phyloP scores from a whole-genome alignment of 2,888 invertebrate genomes.

The Tiliacea aurago region DNA sequence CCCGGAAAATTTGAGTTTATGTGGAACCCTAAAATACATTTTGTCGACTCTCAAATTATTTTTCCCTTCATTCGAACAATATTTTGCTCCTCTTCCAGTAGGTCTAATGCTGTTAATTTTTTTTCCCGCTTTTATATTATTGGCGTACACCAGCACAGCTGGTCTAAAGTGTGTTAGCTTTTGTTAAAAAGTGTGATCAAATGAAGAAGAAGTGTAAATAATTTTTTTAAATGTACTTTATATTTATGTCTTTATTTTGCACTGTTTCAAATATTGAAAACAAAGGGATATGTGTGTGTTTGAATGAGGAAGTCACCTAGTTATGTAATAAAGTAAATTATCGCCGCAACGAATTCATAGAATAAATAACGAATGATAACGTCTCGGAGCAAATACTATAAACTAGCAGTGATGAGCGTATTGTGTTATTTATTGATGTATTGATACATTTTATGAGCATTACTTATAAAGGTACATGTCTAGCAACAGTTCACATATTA shows the following conservation, averaged over 20 bases:
- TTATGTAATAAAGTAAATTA: not conserved
- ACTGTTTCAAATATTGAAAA: not conserved
- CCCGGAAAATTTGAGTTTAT: no score
- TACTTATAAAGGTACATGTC: not conserved
- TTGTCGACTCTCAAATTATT: no score
- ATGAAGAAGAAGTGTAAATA: no score
- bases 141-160: no score
- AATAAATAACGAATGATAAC: conserved; percentile 11
- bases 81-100: no score
- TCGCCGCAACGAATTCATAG: conserved; percentile 1
- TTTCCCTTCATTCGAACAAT: no score
- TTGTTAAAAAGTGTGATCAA: not conserved
- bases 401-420: not conserved
- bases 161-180: no score
- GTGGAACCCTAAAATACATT: no score
- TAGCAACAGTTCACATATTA: not conserved
- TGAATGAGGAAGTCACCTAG: not conserved
- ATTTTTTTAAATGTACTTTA: not conserved
- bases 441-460: conserved; percentile 19
- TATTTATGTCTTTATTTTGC: not conserved
- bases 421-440: conserved; percentile 11
- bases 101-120: no score
- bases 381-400: not conserved
- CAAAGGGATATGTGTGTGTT: not conserved
- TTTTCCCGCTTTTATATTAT: no score